Percentiles rank a stretch among this genome's conserved stretches.
Evolutionary conservation across 2,888 invertebrate genomes (phyloP).

Genomic region (Notodonta ziczac): DNA sequence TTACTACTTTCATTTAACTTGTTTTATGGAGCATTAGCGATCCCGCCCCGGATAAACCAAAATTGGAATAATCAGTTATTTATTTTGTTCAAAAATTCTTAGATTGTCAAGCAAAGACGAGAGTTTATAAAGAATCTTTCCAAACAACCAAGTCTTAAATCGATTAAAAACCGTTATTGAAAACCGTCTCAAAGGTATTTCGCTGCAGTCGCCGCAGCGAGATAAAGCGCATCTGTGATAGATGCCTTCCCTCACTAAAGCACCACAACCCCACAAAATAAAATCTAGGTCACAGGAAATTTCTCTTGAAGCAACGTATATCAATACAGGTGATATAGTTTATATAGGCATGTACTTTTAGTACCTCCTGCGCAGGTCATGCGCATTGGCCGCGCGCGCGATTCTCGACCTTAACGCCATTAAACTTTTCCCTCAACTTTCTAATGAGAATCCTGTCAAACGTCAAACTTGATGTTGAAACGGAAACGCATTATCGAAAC

Average conservation of each 20-base stretch:
- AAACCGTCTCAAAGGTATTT: background rate
- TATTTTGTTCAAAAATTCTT: too few relatives aligned
- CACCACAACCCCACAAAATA: slow-evolving; percentile 40
- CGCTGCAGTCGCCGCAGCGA: background rate
- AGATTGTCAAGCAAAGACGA: too few relatives aligned
- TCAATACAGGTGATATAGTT: slow-evolving; percentile 43
- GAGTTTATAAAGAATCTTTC: too few relatives aligned
- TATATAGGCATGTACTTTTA: slow-evolving; percentile 40
- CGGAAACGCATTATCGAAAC: slow-evolving; percentile 11
- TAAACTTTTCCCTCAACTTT: slow-evolving; percentile 56
- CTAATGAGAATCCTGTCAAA: slow-evolving; percentile 44
- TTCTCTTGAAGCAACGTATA: slow-evolving; percentile 53
- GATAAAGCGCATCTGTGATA: slow-evolving; percentile 38
- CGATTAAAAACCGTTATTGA: background rate
- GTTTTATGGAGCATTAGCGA: background rate
- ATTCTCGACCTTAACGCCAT: slow-evolving; percentile 49
- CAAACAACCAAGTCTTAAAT: too few relatives aligned
- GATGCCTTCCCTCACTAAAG: slow-evolving; percentile 41
- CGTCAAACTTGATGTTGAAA: slow-evolving; percentile 33
- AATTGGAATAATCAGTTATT: background rate
- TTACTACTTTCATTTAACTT: background rate
- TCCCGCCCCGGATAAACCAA: background rate
- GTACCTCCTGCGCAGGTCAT: slow-evolving; percentile 76
- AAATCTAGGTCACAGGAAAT: slow-evolving; percentile 72
- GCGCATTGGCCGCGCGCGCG: slow-evolving; percentile 56